Base-by-base conservation (phyloP, 2,113 vertebrate species). In the Nothobranchius kuhntae region DNA sequence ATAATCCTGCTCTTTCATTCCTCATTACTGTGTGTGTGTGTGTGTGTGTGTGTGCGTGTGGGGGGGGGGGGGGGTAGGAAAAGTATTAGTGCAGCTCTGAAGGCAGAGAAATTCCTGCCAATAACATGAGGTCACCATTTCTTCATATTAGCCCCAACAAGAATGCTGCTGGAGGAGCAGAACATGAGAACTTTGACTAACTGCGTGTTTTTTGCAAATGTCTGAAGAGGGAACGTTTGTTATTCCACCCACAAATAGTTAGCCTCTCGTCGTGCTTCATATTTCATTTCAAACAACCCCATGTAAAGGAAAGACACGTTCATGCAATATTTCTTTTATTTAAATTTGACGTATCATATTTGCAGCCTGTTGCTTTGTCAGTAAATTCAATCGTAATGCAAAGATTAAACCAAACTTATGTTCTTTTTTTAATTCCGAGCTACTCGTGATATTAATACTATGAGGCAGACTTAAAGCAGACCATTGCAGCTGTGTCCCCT, bases 1-100 rank as follows among this genome's bases (percentile, higher is more conserved):
- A 91, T 89, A 91, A 89, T 88, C 78, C 77, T 45, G 46, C 77
- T 75, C 64, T 86, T 85, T 92, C 83, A 89, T 71, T 80, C 58
- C 47, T 51, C 45, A 42, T 48, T 60, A 74, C 47, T 73, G 55
- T 65, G 53, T 64, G 46, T 69, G 30, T 54, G 50, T 68, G 66
- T 63, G 59, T 51, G 63, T 46, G 45, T 53, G 61, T 68, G 30
- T 65, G 21, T 68, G 35, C 7, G 58, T 68, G 38, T 61, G 73
- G 14, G 62, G 46, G 52, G 35, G 21, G 36, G 63, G 4, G 3
- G 65, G 48, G 36, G 62, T 36, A 53, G 38, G 38, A 4, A 1
- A 1, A 40, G 70, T 66, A 51, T 57, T 71, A 59, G 50, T 59
- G 48, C 24, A n/a, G 24, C 53, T 73, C 38, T 58, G 59, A 59